These are phyloP conservation scores for Carassius carassius DNA, from an alignment of 2,113 vertebrate genomes.

Conservation along the genomic window DNA sequence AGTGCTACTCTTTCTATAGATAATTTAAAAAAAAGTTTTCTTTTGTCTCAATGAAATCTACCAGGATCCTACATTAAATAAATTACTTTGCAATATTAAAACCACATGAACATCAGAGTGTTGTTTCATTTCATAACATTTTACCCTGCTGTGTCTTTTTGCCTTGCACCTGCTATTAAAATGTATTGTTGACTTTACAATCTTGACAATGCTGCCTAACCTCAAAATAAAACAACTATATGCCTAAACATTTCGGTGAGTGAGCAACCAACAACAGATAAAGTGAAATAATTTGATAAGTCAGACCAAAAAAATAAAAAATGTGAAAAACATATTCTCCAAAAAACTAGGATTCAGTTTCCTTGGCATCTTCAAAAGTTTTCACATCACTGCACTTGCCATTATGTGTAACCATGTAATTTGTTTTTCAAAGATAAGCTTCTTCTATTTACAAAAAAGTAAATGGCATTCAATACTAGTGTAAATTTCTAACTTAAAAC, in stretches of 20 bases:
- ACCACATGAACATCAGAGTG: slow-evolving; percentile 13
- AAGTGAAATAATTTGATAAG: background rate
- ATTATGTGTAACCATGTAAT: background rate
- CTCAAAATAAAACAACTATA: background rate
- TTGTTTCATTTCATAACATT: background rate
- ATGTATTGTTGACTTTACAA: background rate
- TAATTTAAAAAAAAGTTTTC: background rate
- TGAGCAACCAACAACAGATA: too few relatives aligned
- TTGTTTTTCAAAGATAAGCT: background rate
- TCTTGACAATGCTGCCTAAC: background rate
- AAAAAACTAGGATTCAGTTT: slow-evolving; percentile 16
- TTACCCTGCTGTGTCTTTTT: background rate
- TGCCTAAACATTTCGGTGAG: background rate
- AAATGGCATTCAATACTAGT: background rate
- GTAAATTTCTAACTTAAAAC: background rate
- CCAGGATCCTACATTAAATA: background rate
- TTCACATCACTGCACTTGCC: background rate
- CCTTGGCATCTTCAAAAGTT: background rate
- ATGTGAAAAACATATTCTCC: too few relatives aligned
- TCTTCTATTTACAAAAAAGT: background rate
- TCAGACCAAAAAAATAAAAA: background rate
- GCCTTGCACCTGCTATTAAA: background rate
- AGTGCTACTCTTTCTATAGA: slow-evolving; percentile 16
- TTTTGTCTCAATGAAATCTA: background rate
- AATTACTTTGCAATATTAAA: slow-evolving; percentile 12